Evolutionary conservation across 1,140 invertebrate species (phyloP), one percentile per base, ranked within the genome.

Genomic region (Holcopasites calliopsidis): DNA sequence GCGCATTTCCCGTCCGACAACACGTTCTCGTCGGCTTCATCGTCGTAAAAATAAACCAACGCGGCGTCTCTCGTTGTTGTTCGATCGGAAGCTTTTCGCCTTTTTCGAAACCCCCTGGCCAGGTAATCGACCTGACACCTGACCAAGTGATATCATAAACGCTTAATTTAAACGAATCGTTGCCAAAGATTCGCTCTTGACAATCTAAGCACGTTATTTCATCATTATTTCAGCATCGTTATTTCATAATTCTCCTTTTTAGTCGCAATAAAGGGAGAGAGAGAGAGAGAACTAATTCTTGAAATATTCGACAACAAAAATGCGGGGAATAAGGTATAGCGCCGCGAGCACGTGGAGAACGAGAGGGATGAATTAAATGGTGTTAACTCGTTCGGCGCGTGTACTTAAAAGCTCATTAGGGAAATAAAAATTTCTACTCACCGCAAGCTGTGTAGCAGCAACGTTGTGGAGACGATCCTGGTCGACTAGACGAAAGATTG

Each of bases 391-490:
- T 18, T 21, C 35, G 35, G 31, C 38, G n/a, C n/a, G n/a, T n/a
- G 50, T 70, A 58, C 38, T 79, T 62, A 50, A 79, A 76, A 76
- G 44, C 61, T 55, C 61, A 71, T 68, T 80, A 80, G 62, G 44
- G 40, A 31, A 54, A 76, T 42, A 62, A 57, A 82, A 76, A 80
- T 76, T 65, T 23, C 11, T 55, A 82, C 77, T 82, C 38, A 54
- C 79, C 77, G 38, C 47, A 65, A 35, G 23, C 62, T 44, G 49
- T 38, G 44, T 52, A 47, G 49, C 35, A 47, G 13, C 11, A n/a
- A 13, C 13, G 44, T n/a, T n/a, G 44, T n/a, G n/a, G 44, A 13
- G 44, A 47, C 44, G 23, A 57, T 28, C 66, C 61, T 28, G 40
- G 61, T 42, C 23, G 50, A 74, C 28, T 47, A 28, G 35, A 18